A percentile compares a stretch with the other conserved stretches of the same genome.
Conservation (phyloP, 92 coral and sea anemone genomes). For the Porites evermanni region DNA sequence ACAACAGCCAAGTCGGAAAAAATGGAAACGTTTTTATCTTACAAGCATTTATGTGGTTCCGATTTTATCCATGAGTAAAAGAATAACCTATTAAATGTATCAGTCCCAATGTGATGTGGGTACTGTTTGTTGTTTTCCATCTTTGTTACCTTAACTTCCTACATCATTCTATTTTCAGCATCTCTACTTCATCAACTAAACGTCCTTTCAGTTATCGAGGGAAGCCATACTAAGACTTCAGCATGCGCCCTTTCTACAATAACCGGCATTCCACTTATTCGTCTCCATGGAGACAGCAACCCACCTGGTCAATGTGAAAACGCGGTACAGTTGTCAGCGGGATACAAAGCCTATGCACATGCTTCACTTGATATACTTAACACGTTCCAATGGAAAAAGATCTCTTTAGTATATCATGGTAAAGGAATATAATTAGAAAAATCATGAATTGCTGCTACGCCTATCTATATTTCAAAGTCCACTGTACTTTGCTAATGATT, state of each 20-base stretch:
- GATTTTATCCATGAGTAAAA: too few relatives aligned
- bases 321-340: conserved; percentile 55
- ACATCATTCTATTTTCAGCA: conserved; percentile 4
- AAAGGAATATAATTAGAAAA: background rate
- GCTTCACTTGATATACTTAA: conserved; percentile 60
- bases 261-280: conserved; percentile 53
- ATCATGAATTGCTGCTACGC: background rate
- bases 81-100: too few relatives aligned
- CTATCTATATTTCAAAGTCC: background rate
- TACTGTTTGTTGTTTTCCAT: too few relatives aligned
- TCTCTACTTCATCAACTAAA: conserved; percentile 37
- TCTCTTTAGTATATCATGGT: conserved; percentile 61
- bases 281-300: conserved; percentile 19
- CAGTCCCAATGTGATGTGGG: too few relatives aligned
- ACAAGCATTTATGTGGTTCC: too few relatives aligned
- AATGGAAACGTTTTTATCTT: too few relatives aligned
- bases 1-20: too few relatives aligned
- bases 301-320: conserved; percentile 33
- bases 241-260: conserved; percentile 62
- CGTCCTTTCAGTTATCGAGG: conserved; percentile 53
- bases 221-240: conserved; percentile 10
- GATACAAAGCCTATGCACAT: conserved; percentile 33
- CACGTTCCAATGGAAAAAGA: conserved; percentile 47
- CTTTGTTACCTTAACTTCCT: too few relatives aligned
- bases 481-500: too few relatives aligned